Evolutionary conservation across 2,113 vertebrate species (phyloP), one percentile per base, ranked within the genome.

Genomic region (Aegotheles bennettii): DNA sequence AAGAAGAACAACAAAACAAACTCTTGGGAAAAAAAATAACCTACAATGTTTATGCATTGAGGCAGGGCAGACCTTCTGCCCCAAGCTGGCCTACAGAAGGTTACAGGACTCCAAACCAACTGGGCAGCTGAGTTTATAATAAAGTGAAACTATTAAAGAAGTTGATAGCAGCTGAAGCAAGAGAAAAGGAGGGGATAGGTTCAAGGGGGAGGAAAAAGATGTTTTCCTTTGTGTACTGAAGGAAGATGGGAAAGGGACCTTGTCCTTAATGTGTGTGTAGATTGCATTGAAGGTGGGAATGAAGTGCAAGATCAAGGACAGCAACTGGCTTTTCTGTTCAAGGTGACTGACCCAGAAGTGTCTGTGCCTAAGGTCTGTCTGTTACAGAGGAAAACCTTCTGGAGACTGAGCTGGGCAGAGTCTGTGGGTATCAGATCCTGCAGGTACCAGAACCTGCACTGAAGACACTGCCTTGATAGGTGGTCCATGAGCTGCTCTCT

Each of bases 21-120:
- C 9, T 71, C 29, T 43, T 56, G 13, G 23, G 7, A 0, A 0
- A 14, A 50, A 47, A 43, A 64, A 17, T 16, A 26, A 1, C 10
- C 18, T n/a, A 12, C 17, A 47, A 42, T 25, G 25, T 73, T 84
- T 43, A 42, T 61, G n/a, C 45, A 17, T 35, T 26, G 51, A 61
- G 25, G 10, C 23, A 70, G 36, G n/a, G 10, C 23, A 87, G 56
- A 50, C 16, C 8, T 73, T 43, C 36, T 90, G 10, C 23, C 35
- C 26, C 12, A 14, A 71, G 16, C 35, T 67, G 18, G 11, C 35
- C 51, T 51, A 33, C 79, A 60, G 40, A 76, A 83, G 43, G 40
- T 80, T 68, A 50, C 61, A 68, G 35, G 10, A 3, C 43, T 85
- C 18, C 35, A 82, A 70, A 53, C 9, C 10, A 88, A 10, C 24